These are phyloP conservation scores for Myathropa florea DNA, from an alignment of 2,888 invertebrate species.

Conservation along the genomic window DNA sequence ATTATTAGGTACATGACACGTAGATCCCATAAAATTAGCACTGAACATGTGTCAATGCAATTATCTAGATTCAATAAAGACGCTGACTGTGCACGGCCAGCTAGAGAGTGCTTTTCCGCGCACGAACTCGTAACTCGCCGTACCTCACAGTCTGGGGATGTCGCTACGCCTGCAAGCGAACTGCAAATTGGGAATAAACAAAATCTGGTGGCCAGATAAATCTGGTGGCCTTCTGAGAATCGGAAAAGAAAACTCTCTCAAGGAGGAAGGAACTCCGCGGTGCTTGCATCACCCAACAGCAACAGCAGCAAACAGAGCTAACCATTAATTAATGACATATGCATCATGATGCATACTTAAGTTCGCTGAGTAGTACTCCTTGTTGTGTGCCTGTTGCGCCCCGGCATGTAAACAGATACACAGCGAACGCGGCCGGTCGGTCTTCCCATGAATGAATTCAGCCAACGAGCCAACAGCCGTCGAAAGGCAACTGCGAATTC, in stretches of 20 bases:
- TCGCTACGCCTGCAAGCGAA: slow-evolving; percentile 36
- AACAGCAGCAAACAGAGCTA: slow-evolving; percentile 29
- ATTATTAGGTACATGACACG: slow-evolving; percentile 60
- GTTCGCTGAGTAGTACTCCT: slow-evolving; percentile 28
- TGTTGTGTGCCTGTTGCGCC: slow-evolving; percentile 18
- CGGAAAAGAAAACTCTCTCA: slow-evolving; percentile 1
- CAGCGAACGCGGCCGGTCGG: slow-evolving; percentile 17
- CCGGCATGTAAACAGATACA: slow-evolving; percentile 36
- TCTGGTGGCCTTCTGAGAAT: slow-evolving; percentile 16
- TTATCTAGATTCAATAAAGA: slow-evolving; percentile 59
- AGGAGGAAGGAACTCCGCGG: slow-evolving; percentile 50
- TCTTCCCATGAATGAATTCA: slow-evolving; percentile 62
- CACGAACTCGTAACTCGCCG: slow-evolving; percentile 16
- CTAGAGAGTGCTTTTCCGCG: background rate
- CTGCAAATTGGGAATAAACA: slow-evolving; percentile 40
- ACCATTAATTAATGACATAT: slow-evolving; percentile 68
- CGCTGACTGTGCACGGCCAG: background rate
- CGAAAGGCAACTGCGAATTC: slow-evolving; percentile 13
- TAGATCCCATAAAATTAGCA: slow-evolving; percentile 63
- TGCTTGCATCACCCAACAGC: too few relatives aligned
- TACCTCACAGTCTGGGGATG: background rate
- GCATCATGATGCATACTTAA: slow-evolving; percentile 66
- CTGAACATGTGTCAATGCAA: slow-evolving; percentile 64
- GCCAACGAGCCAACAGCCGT: background rate
- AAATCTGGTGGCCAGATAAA: slow-evolving; percentile 54